These are phyloP conservation scores for Chrysina gloriosa DNA, from an alignment of 2,888 invertebrate species.

Conservation along the genomic window DNA sequence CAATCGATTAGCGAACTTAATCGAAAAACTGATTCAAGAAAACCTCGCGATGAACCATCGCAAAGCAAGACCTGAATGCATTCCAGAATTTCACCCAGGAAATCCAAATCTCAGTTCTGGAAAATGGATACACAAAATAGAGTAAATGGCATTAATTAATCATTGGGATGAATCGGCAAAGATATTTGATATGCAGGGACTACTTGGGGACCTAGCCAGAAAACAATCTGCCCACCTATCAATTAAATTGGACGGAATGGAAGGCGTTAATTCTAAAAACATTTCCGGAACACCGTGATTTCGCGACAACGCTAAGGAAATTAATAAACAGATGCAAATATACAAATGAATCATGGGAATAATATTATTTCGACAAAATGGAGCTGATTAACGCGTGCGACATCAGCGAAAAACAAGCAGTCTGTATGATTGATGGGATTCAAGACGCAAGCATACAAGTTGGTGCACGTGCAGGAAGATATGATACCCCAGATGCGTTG, in stretches of 20 bases:
- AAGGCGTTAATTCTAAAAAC: constrained; percentile 25
- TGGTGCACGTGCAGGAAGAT: constrained; percentile 41
- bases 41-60: no score
- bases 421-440: constrained; percentile 46
- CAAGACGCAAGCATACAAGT: constrained; percentile 36
- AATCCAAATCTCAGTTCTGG: constrained; percentile 43
- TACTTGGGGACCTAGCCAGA: constrained; percentile 14
- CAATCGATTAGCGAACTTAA: no score
- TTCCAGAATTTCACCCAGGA: constrained; percentile 44
- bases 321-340: constrained; percentile 39
- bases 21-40: no score
- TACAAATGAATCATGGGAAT: constrained; percentile 41
- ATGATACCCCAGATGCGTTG: constrained; percentile 33
- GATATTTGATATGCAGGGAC: constrained; percentile 24
- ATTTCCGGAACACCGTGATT: constrained; percentile 34
- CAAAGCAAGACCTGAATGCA: constrained; percentile 43
- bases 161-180: constrained; percentile 46
- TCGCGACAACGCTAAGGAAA: constrained; percentile 23
- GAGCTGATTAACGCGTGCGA: constrained; percentile 43
- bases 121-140: constrained; percentile 49
- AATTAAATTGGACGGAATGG: constrained; percentile 29
- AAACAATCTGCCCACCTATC: neutral
- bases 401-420: constrained; percentile 40
- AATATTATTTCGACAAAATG: constrained; percentile 50
- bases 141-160: constrained; percentile 46